These are phyloP conservation scores for Leptinotarsa peninsularis DNA, from an alignment of 2,888 invertebrate species.

Conservation along the genomic window DNA sequence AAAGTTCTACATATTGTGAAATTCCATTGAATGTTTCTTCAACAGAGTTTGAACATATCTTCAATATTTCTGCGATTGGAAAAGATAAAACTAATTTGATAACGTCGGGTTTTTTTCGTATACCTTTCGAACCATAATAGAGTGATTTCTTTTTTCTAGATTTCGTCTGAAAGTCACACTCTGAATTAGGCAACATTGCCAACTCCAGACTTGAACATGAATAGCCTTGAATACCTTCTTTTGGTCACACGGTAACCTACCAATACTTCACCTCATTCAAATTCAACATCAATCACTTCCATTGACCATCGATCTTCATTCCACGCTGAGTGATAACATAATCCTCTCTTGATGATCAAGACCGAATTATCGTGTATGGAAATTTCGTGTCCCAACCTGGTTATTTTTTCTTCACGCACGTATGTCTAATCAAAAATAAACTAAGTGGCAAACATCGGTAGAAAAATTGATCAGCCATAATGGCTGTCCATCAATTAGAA, in stretches of 20 bases:
- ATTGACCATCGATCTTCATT: slow-evolving; percentile 3
- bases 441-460: slow-evolving; percentile 37
- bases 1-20: too few species aligned
- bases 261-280: slow-evolving; percentile 6
- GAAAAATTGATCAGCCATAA: slow-evolving; percentile 48
- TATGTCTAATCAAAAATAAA: slow-evolving; percentile 29
- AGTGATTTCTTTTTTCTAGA: too few species aligned
- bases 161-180: too few species aligned
- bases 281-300: slow-evolving; percentile 4
- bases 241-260: neutral
- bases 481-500: slow-evolving; percentile 54
- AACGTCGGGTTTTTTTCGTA: too few species aligned
- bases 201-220: neutral
- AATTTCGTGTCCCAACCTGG: slow-evolving; percentile 14
- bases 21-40: too few species aligned
- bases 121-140: too few species aligned
- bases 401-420: slow-evolving; percentile 19
- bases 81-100: too few species aligned
- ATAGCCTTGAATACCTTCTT: neutral
- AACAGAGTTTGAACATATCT: too few species aligned
- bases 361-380: slow-evolving; percentile 15
- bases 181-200: too few species aligned
- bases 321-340: slow-evolving; percentile 4
- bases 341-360: neutral
- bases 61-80: too few species aligned